Evolutionary conservation across 1,140 invertebrate species (phyloP).

Genomic region (Psilanteris sp.): DNA sequence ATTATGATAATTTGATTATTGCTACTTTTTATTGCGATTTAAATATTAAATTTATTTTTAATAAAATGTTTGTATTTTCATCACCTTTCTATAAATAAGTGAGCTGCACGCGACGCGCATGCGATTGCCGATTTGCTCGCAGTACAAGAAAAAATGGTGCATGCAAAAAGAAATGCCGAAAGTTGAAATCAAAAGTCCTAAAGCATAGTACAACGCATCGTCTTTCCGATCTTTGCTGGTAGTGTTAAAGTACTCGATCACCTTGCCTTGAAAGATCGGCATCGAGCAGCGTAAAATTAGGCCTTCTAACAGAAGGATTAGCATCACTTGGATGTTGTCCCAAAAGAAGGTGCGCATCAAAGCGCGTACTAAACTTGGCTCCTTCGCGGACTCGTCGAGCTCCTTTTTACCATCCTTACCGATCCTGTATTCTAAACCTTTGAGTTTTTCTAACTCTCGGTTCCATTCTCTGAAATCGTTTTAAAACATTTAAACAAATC

Average conservation of each 20-base stretch:
- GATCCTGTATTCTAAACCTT: conserved; percentile 24
- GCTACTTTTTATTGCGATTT: too few species aligned
- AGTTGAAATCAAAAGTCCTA: conserved; percentile 1
- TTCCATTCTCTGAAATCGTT: conserved; percentile 38
- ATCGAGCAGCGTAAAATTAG: conserved; percentile 11
- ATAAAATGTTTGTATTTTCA: too few species aligned
- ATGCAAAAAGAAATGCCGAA: conserved; percentile 33
- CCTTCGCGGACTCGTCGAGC: not conserved
- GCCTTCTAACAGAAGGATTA: conserved; percentile 14
- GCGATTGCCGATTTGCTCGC: conserved; percentile 30
- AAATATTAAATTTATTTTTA: too few species aligned
- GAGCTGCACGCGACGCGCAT: conserved; percentile 44
- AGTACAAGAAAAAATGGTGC: conserved; percentile 25
- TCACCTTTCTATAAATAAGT: conserved; percentile 47
- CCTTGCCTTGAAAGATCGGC: conserved; percentile 39
- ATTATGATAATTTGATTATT: too few species aligned
- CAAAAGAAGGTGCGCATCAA: conserved; percentile 42
- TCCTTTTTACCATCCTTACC: conserved; percentile 33
- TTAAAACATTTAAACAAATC: too few species aligned
- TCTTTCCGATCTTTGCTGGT: not conserved
- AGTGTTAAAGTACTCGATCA: conserved; percentile 40
- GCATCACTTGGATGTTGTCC: conserved; percentile 22
- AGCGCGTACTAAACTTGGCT: conserved; percentile 38
- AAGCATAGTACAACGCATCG: conserved; percentile 12
- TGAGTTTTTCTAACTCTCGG: conserved; percentile 28